These are phyloP conservation scores for Loxodonta africana DNA, from an alignment of 2,113 vertebrate genomes.

Conservation along the genomic window DNA sequence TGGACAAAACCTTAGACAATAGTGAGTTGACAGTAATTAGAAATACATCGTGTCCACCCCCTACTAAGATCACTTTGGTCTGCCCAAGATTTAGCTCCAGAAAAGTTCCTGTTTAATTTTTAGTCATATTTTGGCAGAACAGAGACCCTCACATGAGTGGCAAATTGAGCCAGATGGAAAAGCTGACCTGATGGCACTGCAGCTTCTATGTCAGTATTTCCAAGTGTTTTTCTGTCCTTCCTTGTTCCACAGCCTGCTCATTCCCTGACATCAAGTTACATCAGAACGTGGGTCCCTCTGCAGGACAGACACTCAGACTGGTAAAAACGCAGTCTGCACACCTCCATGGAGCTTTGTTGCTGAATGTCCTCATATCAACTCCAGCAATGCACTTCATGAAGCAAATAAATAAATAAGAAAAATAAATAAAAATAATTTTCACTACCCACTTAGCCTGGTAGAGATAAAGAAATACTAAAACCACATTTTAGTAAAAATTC, in stretches of 20 bases:
- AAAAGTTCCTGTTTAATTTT: constrained; percentile 66
- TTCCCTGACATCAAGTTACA: not conserved
- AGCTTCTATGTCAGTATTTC: not conserved
- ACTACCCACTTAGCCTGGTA: not conserved
- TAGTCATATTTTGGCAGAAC: constrained; percentile 74
- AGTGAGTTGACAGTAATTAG: not conserved
- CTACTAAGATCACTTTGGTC: not conserved
- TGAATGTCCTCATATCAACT: not conserved
- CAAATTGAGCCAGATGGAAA: constrained; percentile 74
- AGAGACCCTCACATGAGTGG: not conserved
- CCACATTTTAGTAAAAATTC: not conserved
- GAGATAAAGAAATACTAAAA: constrained; percentile 27
- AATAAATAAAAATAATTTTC: not conserved
- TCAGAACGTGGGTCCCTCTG: not conserved
- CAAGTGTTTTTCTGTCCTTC: not conserved
- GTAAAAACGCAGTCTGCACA: not conserved
- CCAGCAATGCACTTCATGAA: not conserved
- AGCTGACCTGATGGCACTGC: constrained; percentile 50
- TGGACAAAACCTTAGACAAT: constrained; percentile 14
- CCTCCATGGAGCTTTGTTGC: not conserved
- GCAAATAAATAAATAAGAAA: not conserved
- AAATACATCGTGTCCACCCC: not conserved
- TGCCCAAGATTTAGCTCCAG: constrained; percentile 36
- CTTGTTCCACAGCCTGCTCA: not conserved
- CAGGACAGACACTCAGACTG: not conserved